Percentiles rank a stretch among this genome's conserved stretches.
Conservation (phyloP, 2,113 vertebrate genomes). For the Ceratotherium simum region DNA sequence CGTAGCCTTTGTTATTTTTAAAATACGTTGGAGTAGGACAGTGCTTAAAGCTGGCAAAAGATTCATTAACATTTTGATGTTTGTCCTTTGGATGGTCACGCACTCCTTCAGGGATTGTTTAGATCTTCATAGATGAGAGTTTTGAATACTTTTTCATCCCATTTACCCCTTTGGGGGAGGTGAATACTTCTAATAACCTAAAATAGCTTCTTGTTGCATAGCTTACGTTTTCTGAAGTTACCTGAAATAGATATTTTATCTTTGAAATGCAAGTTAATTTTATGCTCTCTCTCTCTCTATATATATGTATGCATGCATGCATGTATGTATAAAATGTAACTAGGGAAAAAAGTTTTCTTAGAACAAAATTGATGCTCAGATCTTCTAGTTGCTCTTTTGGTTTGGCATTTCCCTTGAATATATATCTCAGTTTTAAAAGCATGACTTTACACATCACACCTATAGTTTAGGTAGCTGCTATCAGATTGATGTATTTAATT, state of each 20-base stretch:
- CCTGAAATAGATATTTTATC: not conserved
- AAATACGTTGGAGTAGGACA: not conserved
- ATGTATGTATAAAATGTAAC: not conserved
- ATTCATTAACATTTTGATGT: not conserved
- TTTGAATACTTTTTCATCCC: not conserved
- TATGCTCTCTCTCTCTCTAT: not conserved
- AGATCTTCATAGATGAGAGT: not conserved
- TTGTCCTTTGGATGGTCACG: not conserved
- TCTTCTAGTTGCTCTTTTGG: not conserved
- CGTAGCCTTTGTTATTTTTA: not conserved
- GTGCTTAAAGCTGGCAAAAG: not conserved
- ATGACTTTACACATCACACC: not conserved
- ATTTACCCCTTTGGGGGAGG: not conserved
- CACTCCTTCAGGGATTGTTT: not conserved
- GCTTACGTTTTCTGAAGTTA: constrained; percentile 20
- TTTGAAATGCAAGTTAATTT: constrained; percentile 31
- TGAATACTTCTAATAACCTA: not conserved
- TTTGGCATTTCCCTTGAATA: not conserved
- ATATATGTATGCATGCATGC: not conserved
- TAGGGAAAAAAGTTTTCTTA: not conserved
- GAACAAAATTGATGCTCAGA: not conserved
- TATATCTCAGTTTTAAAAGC: not conserved
- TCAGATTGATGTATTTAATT: not conserved
- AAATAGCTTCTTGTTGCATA: not conserved
- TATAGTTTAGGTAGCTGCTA: not conserved